Evolutionary conservation across 2,888 invertebrate species (phyloP), one percentile per base, ranked within the genome.

Genomic region (Drosophila austrosaltans): DNA sequence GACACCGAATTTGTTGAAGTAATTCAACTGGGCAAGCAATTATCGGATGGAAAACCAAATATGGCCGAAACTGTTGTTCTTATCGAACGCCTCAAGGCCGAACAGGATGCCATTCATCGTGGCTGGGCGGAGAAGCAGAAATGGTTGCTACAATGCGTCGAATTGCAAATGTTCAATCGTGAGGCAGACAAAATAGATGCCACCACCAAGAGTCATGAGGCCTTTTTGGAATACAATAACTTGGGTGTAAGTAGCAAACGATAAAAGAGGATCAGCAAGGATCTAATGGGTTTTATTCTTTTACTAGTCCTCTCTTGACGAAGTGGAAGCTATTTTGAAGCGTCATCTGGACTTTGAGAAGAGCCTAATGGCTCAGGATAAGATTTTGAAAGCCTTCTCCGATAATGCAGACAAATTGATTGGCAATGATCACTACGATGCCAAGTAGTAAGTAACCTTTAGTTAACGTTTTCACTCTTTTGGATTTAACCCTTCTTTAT

Each of bases 111-210:
- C 0, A 95, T 98, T 0, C 93, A 94, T 25, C 94, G 96, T 87
- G 95, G 96, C 88, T 98, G 98, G 97, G 93, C 94, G 57, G 95
- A 96, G 66, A 98, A 98, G 90, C 96, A 98, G 66, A 95, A 95
- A 57, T 96, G 96, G 94, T 93, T 99, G 68, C 95, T 96, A 81
- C 98, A 99, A 91, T 96, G 97, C 76, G 94, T 97, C 39, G 97
- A 98, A 81, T 93, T 99, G 70, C 98, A 97, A 92, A 94, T 96
- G 77, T 98, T 98, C 93, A 98, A 98, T 92, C 95, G 98, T 44
- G 99, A 99, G 92, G 98, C 98, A 0, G 99, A 99, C 91, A 97
- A 98, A 91, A 97, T 99, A 76, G 99, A 99, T 93, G 98, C 99
- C 0, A 96, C 97, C 10, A 98, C 97, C 59, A 97, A 97, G 64